A percentile compares a stretch with the other conserved stretches of the same genome.
phyloP scores from a whole-genome alignment of 2,888 invertebrate species.

The Drosophila paucipuncta region DNA sequence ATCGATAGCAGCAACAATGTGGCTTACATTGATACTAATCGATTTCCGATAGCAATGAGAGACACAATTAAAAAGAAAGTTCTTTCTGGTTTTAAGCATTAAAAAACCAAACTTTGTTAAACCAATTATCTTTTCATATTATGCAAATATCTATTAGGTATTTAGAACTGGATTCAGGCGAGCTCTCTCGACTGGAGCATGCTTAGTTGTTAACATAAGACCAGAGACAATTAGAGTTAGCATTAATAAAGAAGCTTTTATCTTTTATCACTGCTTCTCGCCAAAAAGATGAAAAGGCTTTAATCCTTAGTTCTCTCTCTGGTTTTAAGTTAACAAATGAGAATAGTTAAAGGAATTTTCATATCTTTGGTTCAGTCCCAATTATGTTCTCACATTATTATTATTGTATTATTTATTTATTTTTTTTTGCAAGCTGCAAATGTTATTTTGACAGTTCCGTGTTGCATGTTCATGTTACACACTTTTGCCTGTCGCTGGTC shows the following conservation, averaged over 20 bases:
- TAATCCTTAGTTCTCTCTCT: neutral
- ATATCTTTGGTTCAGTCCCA: neutral
- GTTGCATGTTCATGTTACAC: conserved; percentile 46
- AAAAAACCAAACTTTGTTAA: neutral
- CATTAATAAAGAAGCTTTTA: neutral
- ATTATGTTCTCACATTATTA: conserved; percentile 18
- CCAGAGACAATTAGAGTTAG: neutral
- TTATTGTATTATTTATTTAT: conserved; percentile 35
- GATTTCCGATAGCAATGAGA: neutral
- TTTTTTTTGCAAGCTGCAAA: conserved; percentile 27
- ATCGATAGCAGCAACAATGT: neutral
- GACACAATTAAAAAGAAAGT: neutral
- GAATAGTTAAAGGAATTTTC: neutral
- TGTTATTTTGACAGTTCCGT: conserved; percentile 47
- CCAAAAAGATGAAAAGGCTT: neutral
- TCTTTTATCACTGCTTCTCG: neutral
- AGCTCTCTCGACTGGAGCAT: neutral
- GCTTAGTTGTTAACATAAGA: neutral
- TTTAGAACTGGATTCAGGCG: neutral
- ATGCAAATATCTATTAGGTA: neutral
- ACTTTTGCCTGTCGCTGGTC: conserved; percentile 43
- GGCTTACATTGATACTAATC: neutral
- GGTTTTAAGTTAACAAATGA: neutral
- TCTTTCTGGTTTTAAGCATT: neutral
- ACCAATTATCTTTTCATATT: neutral